A percentile compares a stretch with the other conserved stretches of the same genome.
These are phyloP conservation scores for Himantopus leucocephalus DNA, from an alignment of 2,113 vertebrate genomes.

Conservation along the genomic window DNA sequence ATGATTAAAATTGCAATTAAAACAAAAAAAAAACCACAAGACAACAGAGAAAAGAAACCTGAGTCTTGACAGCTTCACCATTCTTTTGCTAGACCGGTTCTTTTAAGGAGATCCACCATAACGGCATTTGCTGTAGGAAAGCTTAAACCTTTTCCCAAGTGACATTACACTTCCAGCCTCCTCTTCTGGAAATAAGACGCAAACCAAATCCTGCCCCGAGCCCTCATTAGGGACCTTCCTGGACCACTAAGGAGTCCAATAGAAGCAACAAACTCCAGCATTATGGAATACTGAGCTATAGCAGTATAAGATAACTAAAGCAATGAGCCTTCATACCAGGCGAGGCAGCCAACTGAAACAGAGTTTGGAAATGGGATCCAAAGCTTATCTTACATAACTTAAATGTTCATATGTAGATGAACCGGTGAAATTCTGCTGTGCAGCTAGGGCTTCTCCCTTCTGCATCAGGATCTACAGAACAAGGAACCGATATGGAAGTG, in stretches of 20 bases:
- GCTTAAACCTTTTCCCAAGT: background rate
- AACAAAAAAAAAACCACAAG: background rate
- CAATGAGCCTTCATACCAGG: too few species aligned
- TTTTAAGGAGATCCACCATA: background rate
- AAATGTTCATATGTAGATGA: fast-evolving
- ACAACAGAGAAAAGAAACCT: background rate
- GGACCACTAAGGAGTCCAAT: background rate
- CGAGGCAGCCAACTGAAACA: too few species aligned
- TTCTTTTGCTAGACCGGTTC: background rate
- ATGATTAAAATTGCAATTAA: background rate
- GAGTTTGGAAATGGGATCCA: background rate
- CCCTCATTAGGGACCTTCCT: background rate
- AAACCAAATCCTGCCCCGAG: background rate
- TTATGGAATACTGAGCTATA: fast-evolving
- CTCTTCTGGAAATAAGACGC: background rate
- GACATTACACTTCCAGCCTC: background rate
- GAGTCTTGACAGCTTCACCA: background rate
- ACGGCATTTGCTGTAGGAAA: background rate
- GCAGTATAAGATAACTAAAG: too few species aligned
- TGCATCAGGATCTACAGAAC: background rate
- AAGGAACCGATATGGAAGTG: fast-evolving
- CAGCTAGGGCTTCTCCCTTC: background rate
- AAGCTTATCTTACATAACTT: background rate
- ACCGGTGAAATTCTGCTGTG: background rate
- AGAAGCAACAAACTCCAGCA: background rate